These are phyloP conservation scores for Cyclopterus lumpus DNA, from an alignment of 2,797 vertebrate species.

Conservation along the genomic window DNA sequence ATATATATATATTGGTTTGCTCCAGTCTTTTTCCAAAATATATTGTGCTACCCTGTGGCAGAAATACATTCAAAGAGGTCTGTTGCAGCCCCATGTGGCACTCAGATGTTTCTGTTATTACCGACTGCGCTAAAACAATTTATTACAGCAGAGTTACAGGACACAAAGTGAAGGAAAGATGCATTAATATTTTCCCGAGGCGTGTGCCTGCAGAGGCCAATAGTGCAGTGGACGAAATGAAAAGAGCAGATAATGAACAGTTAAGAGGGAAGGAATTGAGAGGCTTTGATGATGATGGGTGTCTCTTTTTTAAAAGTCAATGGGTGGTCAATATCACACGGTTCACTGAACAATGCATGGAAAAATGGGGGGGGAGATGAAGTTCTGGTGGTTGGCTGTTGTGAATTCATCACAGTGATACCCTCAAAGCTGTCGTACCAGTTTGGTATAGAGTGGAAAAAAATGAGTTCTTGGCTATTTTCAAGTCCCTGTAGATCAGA, in stretches of 20 bases:
- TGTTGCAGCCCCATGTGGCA: constrained; percentile 66
- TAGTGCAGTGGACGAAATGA: constrained; percentile 33
- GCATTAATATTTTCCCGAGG: constrained; percentile 40
- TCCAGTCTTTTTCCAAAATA: constrained; percentile 30
- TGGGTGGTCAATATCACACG: constrained; percentile 58
- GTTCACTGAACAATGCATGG: constrained; percentile 71
- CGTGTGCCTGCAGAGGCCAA: constrained; percentile 36
- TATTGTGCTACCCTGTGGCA: constrained; percentile 52
- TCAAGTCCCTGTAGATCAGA: constrained; percentile 41
- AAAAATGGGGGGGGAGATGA: constrained; percentile 44
- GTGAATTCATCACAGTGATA: constrained; percentile 53
- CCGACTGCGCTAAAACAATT: constrained; percentile 55
- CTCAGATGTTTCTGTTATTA: constrained; percentile 75
- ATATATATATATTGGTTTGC: constrained; percentile 25
- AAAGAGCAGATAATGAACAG: constrained; percentile 51
- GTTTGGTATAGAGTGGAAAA: constrained; percentile 4
- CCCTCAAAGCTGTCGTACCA: constrained; percentile 45
- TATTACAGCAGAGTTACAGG: constrained; percentile 53
- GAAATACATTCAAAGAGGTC: constrained; percentile 47
- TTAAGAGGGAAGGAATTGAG: constrained; percentile 45
- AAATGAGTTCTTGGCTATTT: constrained; percentile 41
- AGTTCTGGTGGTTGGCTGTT: constrained; percentile 53
- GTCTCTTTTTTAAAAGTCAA: constrained; percentile 58
- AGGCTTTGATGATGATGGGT: constrained; percentile 57
- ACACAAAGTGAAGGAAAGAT: constrained; percentile 40